phyloP scores from a whole-genome alignment of 2,888 invertebrate species.

The Temnothorax ravouxi region DNA sequence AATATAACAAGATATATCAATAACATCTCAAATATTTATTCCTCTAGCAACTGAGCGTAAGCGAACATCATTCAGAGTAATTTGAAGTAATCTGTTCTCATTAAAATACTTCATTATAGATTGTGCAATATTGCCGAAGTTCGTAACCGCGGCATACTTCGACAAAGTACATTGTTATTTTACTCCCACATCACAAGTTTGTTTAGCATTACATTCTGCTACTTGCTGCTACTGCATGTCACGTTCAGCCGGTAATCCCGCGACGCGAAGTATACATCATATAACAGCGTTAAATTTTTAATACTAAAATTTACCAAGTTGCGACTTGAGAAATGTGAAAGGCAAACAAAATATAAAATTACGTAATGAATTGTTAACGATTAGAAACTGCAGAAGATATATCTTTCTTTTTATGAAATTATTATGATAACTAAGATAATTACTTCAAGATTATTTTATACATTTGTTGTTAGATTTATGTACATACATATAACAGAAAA shows the following conservation, averaged over 20 bases:
- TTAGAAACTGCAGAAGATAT: not conserved
- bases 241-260: conserved; percentile 38
- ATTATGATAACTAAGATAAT: not conserved
- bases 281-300: conserved; percentile 27
- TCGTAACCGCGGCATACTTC: conserved; percentile 35
- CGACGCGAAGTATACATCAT: conserved; percentile 19
- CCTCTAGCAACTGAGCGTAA: not conserved
- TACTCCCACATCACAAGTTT: conserved; percentile 37
- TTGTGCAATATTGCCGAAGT: conserved; percentile 29
- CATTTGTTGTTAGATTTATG: not conserved
- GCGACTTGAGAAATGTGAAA: no score
- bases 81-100: not conserved
- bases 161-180: conserved; percentile 42
- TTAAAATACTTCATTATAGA: conserved; percentile 33
- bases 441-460: not conserved
- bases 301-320: conserved; percentile 9
- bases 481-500: not conserved
- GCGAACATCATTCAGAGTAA: not conserved
- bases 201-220: conserved; percentile 16
- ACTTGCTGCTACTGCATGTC: conserved; percentile 9
- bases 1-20: not conserved
- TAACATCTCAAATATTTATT: not conserved
- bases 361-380: not conserved
- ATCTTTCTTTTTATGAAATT: not conserved
- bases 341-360: not conserved